Percentiles rank a stretch among this genome's conserved stretches.
These are phyloP conservation scores for Theristicus caerulescens DNA, from an alignment of 2,113 vertebrate species.

Conservation along the genomic window DNA sequence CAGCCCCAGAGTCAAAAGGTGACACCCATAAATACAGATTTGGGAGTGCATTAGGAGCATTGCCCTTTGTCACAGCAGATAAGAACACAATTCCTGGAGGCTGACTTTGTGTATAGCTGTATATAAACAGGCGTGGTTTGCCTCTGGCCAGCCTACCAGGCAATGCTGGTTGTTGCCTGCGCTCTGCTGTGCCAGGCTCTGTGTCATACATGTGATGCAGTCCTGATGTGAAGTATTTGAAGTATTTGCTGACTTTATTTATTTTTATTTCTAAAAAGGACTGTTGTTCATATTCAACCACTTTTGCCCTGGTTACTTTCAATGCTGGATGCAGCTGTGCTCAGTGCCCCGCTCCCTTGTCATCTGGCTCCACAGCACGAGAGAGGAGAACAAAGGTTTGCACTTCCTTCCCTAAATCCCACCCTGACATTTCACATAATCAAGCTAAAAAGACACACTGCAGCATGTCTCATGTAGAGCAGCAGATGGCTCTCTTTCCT, in stretches of 20 bases:
- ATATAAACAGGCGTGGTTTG: not conserved
- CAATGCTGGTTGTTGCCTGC: not conserved
- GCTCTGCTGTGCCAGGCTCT: not conserved
- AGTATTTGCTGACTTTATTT: not conserved
- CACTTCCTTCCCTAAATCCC: not conserved
- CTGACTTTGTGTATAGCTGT: not conserved
- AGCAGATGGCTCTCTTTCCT: conserved; percentile 45
- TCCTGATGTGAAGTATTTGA: not conserved
- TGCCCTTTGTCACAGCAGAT: not conserved
- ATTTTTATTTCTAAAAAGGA: not conserved
- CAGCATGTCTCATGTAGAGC: not conserved
- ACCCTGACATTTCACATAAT: not conserved
- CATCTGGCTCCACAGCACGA: not conserved
- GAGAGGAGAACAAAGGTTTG: not conserved
- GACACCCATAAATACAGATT: not conserved
- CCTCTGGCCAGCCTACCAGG: not conserved
- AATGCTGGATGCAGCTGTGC: not conserved
- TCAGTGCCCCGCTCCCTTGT: rapidly evolving
- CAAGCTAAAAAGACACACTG: not conserved
- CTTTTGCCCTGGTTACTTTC: not conserved
- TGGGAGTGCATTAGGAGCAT: not conserved
- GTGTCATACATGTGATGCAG: not conserved
- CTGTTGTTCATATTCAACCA: not conserved
- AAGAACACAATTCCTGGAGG: not conserved
- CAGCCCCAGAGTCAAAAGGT: not conserved